phyloP scores from a whole-genome alignment of 2,888 invertebrate genomes.

The Chrysina gloriosa region DNA sequence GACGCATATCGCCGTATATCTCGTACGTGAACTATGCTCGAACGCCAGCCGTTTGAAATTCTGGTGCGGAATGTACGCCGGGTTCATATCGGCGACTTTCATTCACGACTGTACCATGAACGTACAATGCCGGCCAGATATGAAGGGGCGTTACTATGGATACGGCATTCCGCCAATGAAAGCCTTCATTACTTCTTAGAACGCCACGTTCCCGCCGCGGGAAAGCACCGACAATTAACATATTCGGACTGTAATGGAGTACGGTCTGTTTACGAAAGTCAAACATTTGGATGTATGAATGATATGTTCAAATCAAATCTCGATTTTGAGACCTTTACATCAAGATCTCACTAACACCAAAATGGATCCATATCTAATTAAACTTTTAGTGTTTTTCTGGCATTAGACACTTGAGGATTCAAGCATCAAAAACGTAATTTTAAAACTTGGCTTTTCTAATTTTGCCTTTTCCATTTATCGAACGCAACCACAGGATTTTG shows the following conservation, averaged over 20 bases:
- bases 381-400: no score
- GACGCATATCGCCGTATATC: conserved; percentile 20
- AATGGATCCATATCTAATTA: no score
- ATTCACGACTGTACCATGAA: conserved; percentile 50
- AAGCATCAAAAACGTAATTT: no score
- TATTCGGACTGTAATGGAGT: conserved; percentile 42
- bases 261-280: conserved; percentile 23
- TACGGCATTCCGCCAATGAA: conserved; percentile 64
- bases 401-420: no score
- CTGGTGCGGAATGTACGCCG: conserved; percentile 34
- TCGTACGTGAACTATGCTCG: conserved; percentile 36
- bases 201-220: conserved; percentile 53
- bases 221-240: conserved; percentile 41
- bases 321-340: no score
- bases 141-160: conserved; percentile 64
- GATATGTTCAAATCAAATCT: no score
- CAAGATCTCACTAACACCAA: no score
- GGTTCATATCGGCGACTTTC: conserved; percentile 31
- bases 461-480: no score
- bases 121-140: conserved; percentile 55
- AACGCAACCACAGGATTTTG: no score
- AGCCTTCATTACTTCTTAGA: conserved; percentile 63
- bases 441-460: no score
- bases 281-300: background rate
- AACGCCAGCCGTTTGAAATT: conserved; percentile 29